These are phyloP conservation scores for Sibirionetta formosa DNA, from an alignment of 2,797 vertebrate species.

Conservation along the genomic window DNA sequence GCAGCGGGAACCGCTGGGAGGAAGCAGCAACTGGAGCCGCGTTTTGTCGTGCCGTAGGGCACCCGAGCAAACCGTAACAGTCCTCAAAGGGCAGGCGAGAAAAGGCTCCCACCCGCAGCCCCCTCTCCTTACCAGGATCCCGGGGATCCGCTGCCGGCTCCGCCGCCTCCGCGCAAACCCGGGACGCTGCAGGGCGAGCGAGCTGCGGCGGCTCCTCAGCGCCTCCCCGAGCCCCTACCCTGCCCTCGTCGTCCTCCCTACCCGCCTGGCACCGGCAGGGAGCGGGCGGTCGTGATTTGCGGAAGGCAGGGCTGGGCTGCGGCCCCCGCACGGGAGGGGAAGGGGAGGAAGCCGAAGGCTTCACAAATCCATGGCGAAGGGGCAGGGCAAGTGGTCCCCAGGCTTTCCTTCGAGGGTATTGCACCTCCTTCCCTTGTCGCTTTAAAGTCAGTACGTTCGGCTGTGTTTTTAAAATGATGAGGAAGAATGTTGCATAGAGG, in stretches of 20 bases:
- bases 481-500: not conserved
- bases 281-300: not conserved
- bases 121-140: conserved; percentile 6
- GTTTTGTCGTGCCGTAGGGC: not conserved
- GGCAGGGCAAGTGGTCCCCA: not conserved
- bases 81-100: not conserved
- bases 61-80: not conserved
- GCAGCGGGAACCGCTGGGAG: no score
- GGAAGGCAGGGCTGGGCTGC: not conserved
- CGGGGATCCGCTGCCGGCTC: not conserved
- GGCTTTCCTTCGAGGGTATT: not conserved
- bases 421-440: not conserved
- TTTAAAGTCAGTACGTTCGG: not conserved
- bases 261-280: not conserved
- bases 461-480: not conserved
- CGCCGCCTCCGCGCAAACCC: not conserved
- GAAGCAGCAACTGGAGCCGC: no score
- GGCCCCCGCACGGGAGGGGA: not conserved
- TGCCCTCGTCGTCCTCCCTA: not conserved
- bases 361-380: not conserved
- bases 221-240: not conserved
- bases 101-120: not conserved
- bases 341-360: not conserved
- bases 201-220: not conserved
- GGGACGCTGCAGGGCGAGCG: not conserved